Evolutionary conservation across 2,888 invertebrate species (phyloP).

Genomic region (Monopis laevigella): DNA sequence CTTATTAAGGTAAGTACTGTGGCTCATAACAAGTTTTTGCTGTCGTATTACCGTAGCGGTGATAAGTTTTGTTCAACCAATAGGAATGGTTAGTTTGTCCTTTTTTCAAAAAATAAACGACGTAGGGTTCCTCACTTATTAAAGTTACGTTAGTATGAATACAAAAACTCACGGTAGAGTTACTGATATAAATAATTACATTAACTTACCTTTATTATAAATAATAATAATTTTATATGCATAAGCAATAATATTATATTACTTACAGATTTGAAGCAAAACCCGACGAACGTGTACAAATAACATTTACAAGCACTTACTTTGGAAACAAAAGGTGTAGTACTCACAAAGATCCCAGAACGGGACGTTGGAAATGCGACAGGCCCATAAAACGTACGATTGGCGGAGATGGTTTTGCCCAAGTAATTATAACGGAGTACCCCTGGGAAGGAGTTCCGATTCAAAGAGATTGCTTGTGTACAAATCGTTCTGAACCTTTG

Average conservation of each 20-base stretch:
- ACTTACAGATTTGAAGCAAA: constrained; percentile 73
- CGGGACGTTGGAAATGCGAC: constrained; percentile 76
- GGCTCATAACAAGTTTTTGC: not conserved
- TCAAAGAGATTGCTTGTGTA: constrained; percentile 78
- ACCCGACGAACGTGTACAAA: constrained; percentile 73
- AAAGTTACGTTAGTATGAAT: too few relatives aligned
- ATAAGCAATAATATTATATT: too few relatives aligned
- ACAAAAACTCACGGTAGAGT: too few relatives aligned
- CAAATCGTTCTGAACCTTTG: constrained; percentile 72
- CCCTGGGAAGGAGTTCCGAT: constrained; percentile 75
- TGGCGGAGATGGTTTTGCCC: constrained; percentile 65
- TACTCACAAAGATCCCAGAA: constrained; percentile 72
- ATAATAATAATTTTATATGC: too few relatives aligned
- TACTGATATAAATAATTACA: too few relatives aligned
- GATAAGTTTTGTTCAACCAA: too few relatives aligned
- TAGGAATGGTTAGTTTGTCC: too few relatives aligned
- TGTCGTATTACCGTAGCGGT: not conserved
- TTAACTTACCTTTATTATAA: too few relatives aligned
- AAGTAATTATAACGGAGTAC: constrained; percentile 73
- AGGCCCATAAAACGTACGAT: constrained; percentile 51
- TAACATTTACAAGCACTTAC: constrained; percentile 74
- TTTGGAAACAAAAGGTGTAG: constrained; percentile 76
- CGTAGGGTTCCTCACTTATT: too few relatives aligned
- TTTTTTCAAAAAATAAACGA: too few relatives aligned
- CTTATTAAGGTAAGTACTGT: constrained; percentile 68